Evolutionary conservation across 1,140 invertebrate species (phyloP).

Genomic region (Eulimnadia texana): DNA sequence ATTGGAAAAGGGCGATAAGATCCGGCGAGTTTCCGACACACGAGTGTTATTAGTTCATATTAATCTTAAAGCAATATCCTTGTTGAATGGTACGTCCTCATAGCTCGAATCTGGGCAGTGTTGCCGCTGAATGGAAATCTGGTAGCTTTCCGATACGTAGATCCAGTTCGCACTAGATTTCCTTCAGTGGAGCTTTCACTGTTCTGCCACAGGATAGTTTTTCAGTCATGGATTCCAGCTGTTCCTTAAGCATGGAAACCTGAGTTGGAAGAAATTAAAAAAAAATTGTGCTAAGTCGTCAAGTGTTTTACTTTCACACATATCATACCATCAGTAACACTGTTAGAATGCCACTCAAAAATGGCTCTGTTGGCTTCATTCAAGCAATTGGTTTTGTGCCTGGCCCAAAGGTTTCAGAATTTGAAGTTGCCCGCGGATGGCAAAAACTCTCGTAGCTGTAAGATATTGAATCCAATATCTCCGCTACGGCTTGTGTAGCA

Average conservation of each 20-base stretch:
- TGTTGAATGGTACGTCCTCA: background rate
- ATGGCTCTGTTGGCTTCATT: background rate
- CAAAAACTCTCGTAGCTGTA: background rate
- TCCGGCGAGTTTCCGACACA: background rate
- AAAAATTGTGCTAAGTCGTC: background rate
- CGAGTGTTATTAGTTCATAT: background rate
- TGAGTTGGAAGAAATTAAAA: background rate
- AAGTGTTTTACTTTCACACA: background rate
- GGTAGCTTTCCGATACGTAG: background rate
- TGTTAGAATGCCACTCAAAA: background rate
- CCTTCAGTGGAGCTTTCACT: background rate
- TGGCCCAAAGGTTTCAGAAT: background rate
- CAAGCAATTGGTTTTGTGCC: background rate
- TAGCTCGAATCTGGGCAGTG: background rate
- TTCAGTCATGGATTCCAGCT: background rate
- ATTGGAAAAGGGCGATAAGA: background rate
- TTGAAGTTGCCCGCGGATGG: background rate
- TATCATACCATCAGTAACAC: background rate
- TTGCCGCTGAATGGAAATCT: background rate
- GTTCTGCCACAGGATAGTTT: background rate
- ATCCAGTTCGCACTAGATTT: background rate
- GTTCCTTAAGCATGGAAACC: background rate
- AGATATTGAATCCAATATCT: background rate
- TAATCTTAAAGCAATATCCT: background rate
- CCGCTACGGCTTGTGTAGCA: background rate